Evolutionary conservation across 2,113 vertebrate species (phyloP).

Genomic region (Syrmaticus mikado): DNA sequence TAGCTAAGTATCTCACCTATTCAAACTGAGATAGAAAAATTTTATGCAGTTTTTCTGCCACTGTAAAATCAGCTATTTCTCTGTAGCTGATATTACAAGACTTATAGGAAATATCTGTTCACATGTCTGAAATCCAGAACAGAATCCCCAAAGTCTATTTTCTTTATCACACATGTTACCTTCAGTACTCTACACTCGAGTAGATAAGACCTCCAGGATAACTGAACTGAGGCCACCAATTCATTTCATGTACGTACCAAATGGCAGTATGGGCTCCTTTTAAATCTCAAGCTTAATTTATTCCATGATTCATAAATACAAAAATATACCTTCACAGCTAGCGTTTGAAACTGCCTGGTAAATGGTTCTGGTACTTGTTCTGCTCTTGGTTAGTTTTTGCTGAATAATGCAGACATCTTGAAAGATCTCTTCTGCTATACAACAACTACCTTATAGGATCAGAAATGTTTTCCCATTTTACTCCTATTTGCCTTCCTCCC

Average conservation of each 20-base stretch:
- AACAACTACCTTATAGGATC: accelerated
- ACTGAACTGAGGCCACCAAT: conserved; percentile 78
- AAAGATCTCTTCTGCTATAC: neutral
- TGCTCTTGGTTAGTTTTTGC: neutral
- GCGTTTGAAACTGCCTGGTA: neutral
- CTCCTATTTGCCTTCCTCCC: neutral
- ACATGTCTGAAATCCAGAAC: conserved; percentile 67
- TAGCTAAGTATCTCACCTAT: neutral
- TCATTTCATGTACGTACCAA: conserved; percentile 50
- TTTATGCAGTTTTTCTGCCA: conserved; percentile 28
- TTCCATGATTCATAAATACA: neutral
- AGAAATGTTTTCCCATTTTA: neutral
- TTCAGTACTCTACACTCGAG: conserved; percentile 77
- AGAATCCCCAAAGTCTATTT: conserved; percentile 57
- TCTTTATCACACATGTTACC: conserved; percentile 78
- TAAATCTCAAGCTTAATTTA: neutral
- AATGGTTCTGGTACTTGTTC: neutral
- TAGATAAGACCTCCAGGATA: conserved; percentile 84
- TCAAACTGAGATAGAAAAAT: conserved; percentile 20
- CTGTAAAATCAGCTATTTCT: conserved; percentile 71
- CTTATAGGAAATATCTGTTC: neutral
- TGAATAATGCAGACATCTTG: neutral
- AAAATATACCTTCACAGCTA: neutral
- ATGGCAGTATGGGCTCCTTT: conserved; percentile 16
- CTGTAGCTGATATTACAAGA: conserved; percentile 60